These are phyloP conservation scores for Cerceris rybyensis DNA, from an alignment of 2,888 invertebrate species.

Conservation along the genomic window DNA sequence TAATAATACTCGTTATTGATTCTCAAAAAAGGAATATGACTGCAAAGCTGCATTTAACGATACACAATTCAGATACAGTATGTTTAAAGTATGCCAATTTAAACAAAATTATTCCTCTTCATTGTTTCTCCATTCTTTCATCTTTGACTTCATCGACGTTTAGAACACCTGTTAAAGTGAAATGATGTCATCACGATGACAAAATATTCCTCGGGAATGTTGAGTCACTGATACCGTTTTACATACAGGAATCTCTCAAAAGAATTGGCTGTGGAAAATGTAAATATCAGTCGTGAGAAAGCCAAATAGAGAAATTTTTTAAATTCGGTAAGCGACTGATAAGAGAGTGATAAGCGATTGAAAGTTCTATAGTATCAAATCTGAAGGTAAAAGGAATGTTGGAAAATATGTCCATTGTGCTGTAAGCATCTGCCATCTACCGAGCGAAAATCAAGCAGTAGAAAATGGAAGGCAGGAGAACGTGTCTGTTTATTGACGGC, in stretches of 20 bases:
- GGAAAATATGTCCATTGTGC: not conserved
- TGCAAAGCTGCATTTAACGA: too few species aligned
- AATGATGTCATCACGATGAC: slow-evolving; percentile 48
- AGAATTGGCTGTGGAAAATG: not conserved
- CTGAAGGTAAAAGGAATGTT: not conserved
- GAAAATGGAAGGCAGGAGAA: not conserved
- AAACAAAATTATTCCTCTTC: not conserved
- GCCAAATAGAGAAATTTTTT: too few species aligned
- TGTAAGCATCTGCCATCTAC: slow-evolving; percentile 47
- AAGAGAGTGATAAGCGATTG: not conserved
- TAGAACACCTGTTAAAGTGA: slow-evolving; percentile 16
- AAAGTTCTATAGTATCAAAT: not conserved
- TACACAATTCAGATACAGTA: too few species aligned
- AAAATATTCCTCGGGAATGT: slow-evolving; percentile 10
- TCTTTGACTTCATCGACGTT: not conserved
- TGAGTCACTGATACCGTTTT: slow-evolving; percentile 49
- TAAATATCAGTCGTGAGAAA: not conserved
- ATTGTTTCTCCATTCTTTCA: not conserved
- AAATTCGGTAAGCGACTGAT: not conserved
- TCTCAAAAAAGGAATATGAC: too few species aligned
- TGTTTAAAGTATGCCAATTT: not conserved
- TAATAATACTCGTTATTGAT: too few species aligned
- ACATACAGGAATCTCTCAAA: slow-evolving; percentile 1
- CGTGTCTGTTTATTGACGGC: slow-evolving; percentile 26
- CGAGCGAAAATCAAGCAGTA: slow-evolving; percentile 17